Evolutionary conservation across 2,113 vertebrate genomes (phyloP).

Genomic region (Deroptyus accipitrinus): DNA sequence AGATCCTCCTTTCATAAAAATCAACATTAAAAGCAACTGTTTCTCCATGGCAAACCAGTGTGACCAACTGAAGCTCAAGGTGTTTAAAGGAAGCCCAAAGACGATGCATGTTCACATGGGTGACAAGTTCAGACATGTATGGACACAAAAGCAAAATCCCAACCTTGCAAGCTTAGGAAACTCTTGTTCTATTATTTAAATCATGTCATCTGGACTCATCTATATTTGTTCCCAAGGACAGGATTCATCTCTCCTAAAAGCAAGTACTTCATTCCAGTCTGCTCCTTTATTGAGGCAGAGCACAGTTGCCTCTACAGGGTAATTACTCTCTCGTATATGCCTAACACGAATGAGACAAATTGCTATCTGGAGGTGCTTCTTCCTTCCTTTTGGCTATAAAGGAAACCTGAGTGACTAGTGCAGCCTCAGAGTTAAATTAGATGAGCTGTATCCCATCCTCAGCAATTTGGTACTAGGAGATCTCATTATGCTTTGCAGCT

Average conservation of each 20-base stretch:
- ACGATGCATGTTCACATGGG: accelerated
- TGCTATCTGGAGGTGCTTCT: conserved; percentile 14
- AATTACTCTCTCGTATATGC: not conserved
- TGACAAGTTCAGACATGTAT: not conserved
- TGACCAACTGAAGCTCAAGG: not conserved
- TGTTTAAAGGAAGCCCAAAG: not conserved
- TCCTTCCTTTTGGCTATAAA: not conserved
- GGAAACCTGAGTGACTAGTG: not conserved
- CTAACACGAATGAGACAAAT: not conserved
- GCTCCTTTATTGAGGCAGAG: not conserved
- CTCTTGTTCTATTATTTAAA: not conserved
- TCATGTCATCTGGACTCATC: not conserved
- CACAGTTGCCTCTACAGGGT: not conserved
- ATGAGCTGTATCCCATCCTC: not conserved
- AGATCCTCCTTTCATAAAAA: not conserved
- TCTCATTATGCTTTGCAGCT: not conserved
- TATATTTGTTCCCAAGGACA: not conserved
- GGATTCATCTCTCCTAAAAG: not conserved
- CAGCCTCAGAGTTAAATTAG: not conserved
- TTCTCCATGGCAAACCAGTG: not conserved
- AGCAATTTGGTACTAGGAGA: not conserved
- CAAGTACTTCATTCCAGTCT: not conserved
- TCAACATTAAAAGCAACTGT: not conserved
- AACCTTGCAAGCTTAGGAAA: not conserved
- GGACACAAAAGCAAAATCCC: not conserved